Evolutionary conservation across 2,888 invertebrate genomes (phyloP), one percentile per base, ranked within the genome.

Genomic region (Dynastes tityus): DNA sequence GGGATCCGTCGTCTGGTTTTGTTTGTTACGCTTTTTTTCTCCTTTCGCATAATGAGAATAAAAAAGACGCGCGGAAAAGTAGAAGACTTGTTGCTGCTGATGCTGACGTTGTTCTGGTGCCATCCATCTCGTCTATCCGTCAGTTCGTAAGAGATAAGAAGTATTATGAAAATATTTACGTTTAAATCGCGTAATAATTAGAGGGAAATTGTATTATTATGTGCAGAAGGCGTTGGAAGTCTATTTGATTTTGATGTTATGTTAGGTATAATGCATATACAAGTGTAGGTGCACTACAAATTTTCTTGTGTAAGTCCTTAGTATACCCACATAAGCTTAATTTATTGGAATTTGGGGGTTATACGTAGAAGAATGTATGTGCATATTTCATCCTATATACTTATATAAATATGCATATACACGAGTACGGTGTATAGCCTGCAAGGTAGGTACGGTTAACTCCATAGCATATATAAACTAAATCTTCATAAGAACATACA

Each of bases 401-500:
- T n/a, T 55, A 32, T 29, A 63, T 63, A 63, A 32, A 32, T 32
- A 63, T 32, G 63, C 32, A 63, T 63, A 27, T 63, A 45, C 45
- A 45, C 55, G 55, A 29, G 63, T 9, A 37, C 27, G 29, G 63
- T n/a, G 22, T 58, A 58, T 58, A 16, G 13, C 55, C 22, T 58
- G 55, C 22, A 58, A 58, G 45, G 45, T 45, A 45, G 45, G 8
- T 45, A 67, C 8, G 40, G 32, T 16, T 51, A 29, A 51, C 61
- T 73, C 67, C 63, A 68, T 76, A 76, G 70, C 76, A 55, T 65
- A 77, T 76, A 77, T 79, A 80, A 82, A 82, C 80, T 82, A 83
- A 82, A 83, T 83, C 82, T 83, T 83, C 84, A 82, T 84, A 83
- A 85, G 86, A 86, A 85, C 86, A 85, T 85, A 84, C 85, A 87